A percentile compares a stretch with the other conserved stretches of the same genome.
Evolutionary conservation across 2,797 vertebrate genomes (phyloP).

Genomic region (Helicolenus hilgendorfi): DNA sequence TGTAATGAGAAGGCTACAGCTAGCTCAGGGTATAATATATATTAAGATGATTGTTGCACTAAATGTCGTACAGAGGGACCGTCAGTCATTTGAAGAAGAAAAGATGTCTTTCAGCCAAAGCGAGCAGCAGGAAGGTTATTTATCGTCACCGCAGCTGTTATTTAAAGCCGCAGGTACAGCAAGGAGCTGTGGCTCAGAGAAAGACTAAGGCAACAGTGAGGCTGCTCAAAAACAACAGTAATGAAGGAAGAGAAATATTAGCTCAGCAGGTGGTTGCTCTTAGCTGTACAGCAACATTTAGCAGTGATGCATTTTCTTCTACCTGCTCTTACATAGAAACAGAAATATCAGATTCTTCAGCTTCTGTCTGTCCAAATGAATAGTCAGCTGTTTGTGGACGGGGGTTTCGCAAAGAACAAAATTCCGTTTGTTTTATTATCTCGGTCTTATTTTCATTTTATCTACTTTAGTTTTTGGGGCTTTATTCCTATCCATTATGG

Average conservation of each 20-base stretch:
- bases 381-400: not conserved
- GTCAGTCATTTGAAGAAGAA: not conserved
- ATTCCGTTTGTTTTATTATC: not conserved
- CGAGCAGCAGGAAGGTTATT: not conserved
- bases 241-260: constrained; percentile 1
- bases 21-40: not conserved
- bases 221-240: not conserved
- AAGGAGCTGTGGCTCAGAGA: not conserved
- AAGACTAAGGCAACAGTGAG: not conserved
- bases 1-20: not conserved
- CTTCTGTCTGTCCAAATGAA: not conserved
- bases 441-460: not conserved
- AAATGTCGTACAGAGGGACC: not conserved
- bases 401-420: not conserved
- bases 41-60: not conserved
- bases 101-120: not conserved
- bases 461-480: not conserved
- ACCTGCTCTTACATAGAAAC: not conserved
- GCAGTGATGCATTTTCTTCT: not conserved
- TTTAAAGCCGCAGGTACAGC: not conserved
- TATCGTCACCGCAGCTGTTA: not conserved
- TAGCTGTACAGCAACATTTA: not conserved
- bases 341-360: not conserved
- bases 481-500: not conserved
- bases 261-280: constrained; percentile 7